A percentile compares a stretch with the other conserved stretches of the same genome.
Evolutionary conservation across 2,888 invertebrate genomes (phyloP).

Genomic region (Megamerina dolium): DNA sequence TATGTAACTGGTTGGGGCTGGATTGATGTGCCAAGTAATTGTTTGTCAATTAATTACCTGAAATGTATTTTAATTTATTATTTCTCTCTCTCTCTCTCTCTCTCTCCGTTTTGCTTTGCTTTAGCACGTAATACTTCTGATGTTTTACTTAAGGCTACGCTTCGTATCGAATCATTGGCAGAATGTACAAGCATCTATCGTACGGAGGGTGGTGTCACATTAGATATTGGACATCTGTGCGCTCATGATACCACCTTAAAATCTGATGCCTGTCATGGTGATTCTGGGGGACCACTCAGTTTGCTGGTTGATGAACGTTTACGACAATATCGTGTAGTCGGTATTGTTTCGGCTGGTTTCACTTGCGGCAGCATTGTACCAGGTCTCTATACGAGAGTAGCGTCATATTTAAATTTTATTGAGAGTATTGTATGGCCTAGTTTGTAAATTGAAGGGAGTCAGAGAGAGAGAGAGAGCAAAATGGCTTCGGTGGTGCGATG

Average conservation of each 20-base stretch:
- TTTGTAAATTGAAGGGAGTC: background rate
- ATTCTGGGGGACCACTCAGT: slow-evolving; percentile 43
- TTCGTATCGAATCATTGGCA: slow-evolving; percentile 25
- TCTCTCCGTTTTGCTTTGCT: background rate
- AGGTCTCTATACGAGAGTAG: slow-evolving; percentile 41
- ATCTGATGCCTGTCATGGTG: slow-evolving; percentile 41
- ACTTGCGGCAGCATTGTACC: slow-evolving; percentile 38
- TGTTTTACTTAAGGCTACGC: slow-evolving; percentile 31
- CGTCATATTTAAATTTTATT: slow-evolving; percentile 41
- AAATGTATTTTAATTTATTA: background rate
- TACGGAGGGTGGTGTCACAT: slow-evolving; percentile 17
- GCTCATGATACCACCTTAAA: slow-evolving; percentile 26
- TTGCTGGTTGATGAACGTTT: slow-evolving; percentile 23
- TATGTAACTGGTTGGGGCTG: slow-evolving; percentile 42
- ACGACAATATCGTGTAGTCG: slow-evolving; percentile 31
- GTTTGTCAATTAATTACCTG: too few relatives aligned
- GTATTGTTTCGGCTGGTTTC: slow-evolving; percentile 39
- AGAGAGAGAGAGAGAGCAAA: background rate
- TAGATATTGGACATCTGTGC: slow-evolving; percentile 28
- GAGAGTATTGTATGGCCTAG: slow-evolving; percentile 42
- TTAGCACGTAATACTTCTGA: slow-evolving; percentile 26
- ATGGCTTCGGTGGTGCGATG: background rate
- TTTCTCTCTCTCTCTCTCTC: background rate
- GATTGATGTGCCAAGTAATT: slow-evolving; percentile 33
- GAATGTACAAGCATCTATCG: slow-evolving; percentile 28